Percentiles rank a stretch among this genome's conserved stretches.
phyloP scores from a whole-genome alignment of 2,113 vertebrate genomes.

The Myotis brandtii region DNA sequence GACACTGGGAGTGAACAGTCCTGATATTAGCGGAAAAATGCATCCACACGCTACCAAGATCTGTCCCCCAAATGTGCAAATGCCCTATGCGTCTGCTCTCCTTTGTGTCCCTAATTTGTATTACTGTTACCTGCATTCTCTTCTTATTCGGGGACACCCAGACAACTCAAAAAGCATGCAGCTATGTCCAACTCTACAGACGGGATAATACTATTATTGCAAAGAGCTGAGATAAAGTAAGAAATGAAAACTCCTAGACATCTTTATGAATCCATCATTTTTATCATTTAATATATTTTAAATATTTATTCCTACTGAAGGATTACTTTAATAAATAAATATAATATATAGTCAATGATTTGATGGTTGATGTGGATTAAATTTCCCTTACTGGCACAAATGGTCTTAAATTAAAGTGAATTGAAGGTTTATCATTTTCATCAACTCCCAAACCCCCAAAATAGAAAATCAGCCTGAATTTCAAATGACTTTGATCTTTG shows the following conservation, averaged over 20 bases:
- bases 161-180: constrained; percentile 52
- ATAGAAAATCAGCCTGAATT: constrained; percentile 78
- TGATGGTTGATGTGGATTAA: constrained; percentile 81
- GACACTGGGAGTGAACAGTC: constrained; percentile 61
- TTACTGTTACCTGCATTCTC: not conserved
- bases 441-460: not conserved
- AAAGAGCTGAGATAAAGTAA: constrained; percentile 82
- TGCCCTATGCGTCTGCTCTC: constrained; percentile 65
- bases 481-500: constrained; percentile 79
- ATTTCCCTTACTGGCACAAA: constrained; percentile 84
- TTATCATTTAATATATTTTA: constrained; percentile 84
- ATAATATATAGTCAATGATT: constrained; percentile 76
- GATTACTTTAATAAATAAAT: constrained; percentile 88
- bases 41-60: not conserved
- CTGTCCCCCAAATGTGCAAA: constrained; percentile 69
- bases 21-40: constrained; percentile 51
- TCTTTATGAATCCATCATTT: constrained; percentile 86
- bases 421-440: constrained; percentile 70
- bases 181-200: constrained; percentile 72
- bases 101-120: constrained; percentile 64
- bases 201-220: constrained; percentile 71
- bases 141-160: not conserved
- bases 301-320: constrained; percentile 83
- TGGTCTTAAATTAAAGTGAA: constrained; percentile 78
- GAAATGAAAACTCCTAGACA: constrained; percentile 84